phyloP scores from a whole-genome alignment of 64 coral and sea anemone genomes.

The Actinia tenebrosa region DNA sequence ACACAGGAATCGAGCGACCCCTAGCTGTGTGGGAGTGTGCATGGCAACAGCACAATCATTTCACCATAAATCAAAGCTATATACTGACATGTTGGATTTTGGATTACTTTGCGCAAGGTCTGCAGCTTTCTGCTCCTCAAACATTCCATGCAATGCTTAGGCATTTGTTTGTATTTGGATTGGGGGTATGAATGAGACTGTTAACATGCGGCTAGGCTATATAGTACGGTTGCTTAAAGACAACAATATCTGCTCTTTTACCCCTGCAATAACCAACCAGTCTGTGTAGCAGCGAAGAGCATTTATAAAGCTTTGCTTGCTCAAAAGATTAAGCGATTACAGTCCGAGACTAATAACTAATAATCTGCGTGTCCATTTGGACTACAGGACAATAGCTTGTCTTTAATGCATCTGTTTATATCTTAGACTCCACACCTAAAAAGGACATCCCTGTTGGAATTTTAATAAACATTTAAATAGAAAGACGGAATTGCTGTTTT shows the following conservation, averaged over 20 bases:
- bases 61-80: neutral
- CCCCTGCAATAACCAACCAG: neutral
- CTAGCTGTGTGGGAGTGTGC: neutral
- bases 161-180: conserved; percentile 3
- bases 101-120: neutral
- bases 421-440: neutral
- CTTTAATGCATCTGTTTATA: neutral
- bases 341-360: neutral
- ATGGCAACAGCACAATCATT: neutral
- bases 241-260: no score
- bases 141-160: neutral
- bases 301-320: neutral
- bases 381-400: neutral
- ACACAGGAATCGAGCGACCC: neutral
- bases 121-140: neutral
- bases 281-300: neutral
- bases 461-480: neutral
- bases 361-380: neutral
- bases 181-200: neutral
- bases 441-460: neutral
- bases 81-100: neutral
- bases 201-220: no score
- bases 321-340: conserved; percentile 2
- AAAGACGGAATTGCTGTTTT: neutral
- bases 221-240: no score